Conservation (phyloP, 1,140 invertebrate genomes). For the Plectrocnemia conspersa region DNA sequence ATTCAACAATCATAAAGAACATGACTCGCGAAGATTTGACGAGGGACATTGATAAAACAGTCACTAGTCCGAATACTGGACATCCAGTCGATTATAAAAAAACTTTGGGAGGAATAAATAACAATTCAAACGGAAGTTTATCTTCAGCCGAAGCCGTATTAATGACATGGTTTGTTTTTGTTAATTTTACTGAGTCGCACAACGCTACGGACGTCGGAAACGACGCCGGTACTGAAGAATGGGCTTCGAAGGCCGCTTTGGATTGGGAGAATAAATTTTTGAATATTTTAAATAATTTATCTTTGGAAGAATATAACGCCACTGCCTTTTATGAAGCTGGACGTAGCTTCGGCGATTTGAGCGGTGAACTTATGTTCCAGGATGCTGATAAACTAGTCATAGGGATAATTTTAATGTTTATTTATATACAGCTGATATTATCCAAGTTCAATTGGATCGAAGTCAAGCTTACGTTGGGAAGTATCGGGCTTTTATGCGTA, state of each 20-base stretch:
- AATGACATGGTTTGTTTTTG: slow-evolving; percentile 58
- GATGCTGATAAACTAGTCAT: slow-evolving; percentile 66
- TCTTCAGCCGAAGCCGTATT: slow-evolving; percentile 59
- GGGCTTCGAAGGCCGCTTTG: slow-evolving; percentile 60
- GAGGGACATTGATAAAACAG: slow-evolving; percentile 55
- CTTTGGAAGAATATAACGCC: slow-evolving; percentile 41
- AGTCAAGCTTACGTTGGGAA: slow-evolving; percentile 60
- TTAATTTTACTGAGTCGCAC: slow-evolving; percentile 60
- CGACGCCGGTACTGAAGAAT: slow-evolving; percentile 66
- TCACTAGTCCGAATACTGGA: slow-evolving; percentile 59
- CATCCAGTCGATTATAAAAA: slow-evolving; percentile 61
- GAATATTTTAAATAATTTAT: slow-evolving; percentile 45
- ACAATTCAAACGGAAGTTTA: slow-evolving; percentile 58
- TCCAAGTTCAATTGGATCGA: slow-evolving; percentile 74
- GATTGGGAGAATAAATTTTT: slow-evolving; percentile 65
- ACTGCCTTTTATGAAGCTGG: slow-evolving; percentile 60
- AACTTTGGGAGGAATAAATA: slow-evolving; percentile 58
- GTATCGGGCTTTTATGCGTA: slow-evolving; percentile 65
- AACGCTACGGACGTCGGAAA: slow-evolving; percentile 62
- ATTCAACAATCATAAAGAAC: slow-evolving; percentile 51
- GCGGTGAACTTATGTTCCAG: slow-evolving; percentile 61
- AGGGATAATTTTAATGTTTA: slow-evolving; percentile 66
- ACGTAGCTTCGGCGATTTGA: slow-evolving; percentile 70
- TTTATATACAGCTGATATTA: slow-evolving; percentile 68
- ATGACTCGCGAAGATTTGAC: slow-evolving; percentile 61